Conservation (phyloP, 2,888 invertebrate genomes). For the Trissolcus japonicus region DNA sequence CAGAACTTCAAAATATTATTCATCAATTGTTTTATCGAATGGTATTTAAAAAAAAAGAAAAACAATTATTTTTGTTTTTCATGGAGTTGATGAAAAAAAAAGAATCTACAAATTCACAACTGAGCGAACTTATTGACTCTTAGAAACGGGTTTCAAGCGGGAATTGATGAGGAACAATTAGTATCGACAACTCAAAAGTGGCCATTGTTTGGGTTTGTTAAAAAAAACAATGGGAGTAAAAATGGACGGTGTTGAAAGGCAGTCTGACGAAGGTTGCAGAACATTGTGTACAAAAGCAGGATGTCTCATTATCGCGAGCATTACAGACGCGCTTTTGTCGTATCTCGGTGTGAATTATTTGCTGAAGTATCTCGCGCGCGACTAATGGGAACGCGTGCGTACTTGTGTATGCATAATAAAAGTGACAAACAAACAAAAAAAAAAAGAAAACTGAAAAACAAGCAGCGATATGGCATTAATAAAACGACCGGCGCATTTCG, state of each 20-base stretch:
- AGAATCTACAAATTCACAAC: neutral
- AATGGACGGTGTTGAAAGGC: constrained; percentile 8
- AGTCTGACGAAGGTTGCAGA: constrained; percentile 5
- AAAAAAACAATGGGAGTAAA: neutral
- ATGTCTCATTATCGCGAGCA: constrained; percentile 19
- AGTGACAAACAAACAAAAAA: constrained; percentile 1
- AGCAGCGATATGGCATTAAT: constrained; percentile 14
- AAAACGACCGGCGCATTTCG: constrained; percentile 12
- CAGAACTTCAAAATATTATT: too few relatives aligned
- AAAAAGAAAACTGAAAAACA: constrained; percentile 1
- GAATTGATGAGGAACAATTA: neutral
- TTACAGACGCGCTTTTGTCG: constrained; percentile 28
- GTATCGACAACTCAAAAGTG: constrained; percentile 10
- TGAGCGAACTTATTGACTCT: neutral
- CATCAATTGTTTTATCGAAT: too few relatives aligned
- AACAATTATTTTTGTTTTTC: neutral
- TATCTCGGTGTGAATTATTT: constrained; percentile 25
- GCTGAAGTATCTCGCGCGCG: constrained; percentile 25
- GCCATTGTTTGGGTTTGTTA: constrained; percentile 6
- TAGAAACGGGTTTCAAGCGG: neutral
- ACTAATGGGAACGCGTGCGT: constrained; percentile 20
- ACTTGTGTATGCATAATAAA: constrained; percentile 8
- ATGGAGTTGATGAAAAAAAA: neutral
- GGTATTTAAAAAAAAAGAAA: neutral
- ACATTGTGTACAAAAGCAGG: constrained; percentile 16